phyloP scores from a whole-genome alignment of 2,888 invertebrate species.

The Hemithea aestivaria region DNA sequence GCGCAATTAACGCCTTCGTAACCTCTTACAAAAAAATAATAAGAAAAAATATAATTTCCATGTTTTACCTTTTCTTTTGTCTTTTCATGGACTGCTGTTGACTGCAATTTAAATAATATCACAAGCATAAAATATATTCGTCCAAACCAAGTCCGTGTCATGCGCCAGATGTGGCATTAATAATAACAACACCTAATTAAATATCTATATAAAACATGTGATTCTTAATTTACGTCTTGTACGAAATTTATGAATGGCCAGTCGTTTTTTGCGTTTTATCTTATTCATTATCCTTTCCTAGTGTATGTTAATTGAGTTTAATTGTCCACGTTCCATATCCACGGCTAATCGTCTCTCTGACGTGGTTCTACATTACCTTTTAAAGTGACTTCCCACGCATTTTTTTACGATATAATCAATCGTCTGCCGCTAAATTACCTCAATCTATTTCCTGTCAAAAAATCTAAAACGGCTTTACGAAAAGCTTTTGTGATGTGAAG shows the following conservation, averaged over 20 bases:
- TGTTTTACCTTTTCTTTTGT: too few relatives aligned
- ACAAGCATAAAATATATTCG: slow-evolving; percentile 2
- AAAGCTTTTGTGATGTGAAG: background rate
- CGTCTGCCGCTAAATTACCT: slow-evolving; percentile 15
- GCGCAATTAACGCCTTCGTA: too few relatives aligned
- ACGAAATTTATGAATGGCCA: slow-evolving; percentile 38
- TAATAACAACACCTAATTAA: slow-evolving; percentile 49
- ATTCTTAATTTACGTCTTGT: slow-evolving; percentile 44
- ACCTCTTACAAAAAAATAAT: too few relatives aligned
- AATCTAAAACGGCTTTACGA: background rate
- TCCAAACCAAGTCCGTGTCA: slow-evolving; percentile 20
- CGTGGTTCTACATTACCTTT: slow-evolving; percentile 20
- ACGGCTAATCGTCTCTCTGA: slow-evolving; percentile 19
- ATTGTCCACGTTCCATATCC: slow-evolving; percentile 21
- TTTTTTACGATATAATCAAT: slow-evolving; percentile 14
- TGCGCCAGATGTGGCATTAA: slow-evolving; percentile 18
- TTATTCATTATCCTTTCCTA: slow-evolving; percentile 16
- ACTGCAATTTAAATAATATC: background rate
- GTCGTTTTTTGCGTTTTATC: slow-evolving; percentile 4
- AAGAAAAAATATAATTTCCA: too few relatives aligned
- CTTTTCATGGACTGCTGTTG: too few relatives aligned
- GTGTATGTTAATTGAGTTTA: slow-evolving; percentile 19
- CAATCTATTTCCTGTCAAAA: slow-evolving; percentile 12
- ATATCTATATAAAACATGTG: slow-evolving; percentile 30
- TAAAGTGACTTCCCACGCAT: slow-evolving; percentile 18